Base-by-base conservation (phyloP, 2,797 vertebrate genomes). In the Hyperoplus lanceolatus region DNA sequence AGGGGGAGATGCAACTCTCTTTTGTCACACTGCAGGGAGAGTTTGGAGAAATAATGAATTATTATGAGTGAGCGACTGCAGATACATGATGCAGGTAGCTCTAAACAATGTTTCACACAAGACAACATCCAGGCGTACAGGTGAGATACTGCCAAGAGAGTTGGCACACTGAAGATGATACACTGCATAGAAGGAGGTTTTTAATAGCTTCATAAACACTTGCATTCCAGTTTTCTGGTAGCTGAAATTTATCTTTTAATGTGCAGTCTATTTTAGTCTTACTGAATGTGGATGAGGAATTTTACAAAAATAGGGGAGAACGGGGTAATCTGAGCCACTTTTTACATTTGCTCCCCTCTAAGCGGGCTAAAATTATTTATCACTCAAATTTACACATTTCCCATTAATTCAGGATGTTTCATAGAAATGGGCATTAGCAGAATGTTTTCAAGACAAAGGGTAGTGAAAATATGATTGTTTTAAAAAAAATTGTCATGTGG, bases 1-100 rank as follows among this genome's bases (percentile, higher is more conserved):
- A 93, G 92, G 92, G 91, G 92, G 90, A 89, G 93, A 83, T 90
- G 74, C 86, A 85, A 71, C 87, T 86, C 91, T 89, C 87, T 77
- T 84, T 73, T 77, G 49, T 72, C 57, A 50, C 42, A 60, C n/a
- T 72, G 39, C 50, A 77, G 57, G 51, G 14, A 39, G 51, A 29
- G 36, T 13, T 55, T 45, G 29, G 16, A 62, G 14, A 80, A 86
- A 80, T 73, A 84, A 88, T 73, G 5, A 55, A 78, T 79, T 78
- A 74, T 84, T 60, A 55, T 39, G 18, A 67, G 73, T 39, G 18
- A 67, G 73, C 45, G 54, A 78, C 49, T 83, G 69, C 55, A 77
- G 77, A 78, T 51, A 41, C 58, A 81, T 42, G 65, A 84, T 59
- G 65, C 73, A 81, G 67, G 49, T 77, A 77, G 56, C 55, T 62